Percentiles rank a stretch among this genome's conserved stretches.
Conservation (phyloP, 2,797 vertebrate species). For the Platyrinchus mystaceus region DNA sequence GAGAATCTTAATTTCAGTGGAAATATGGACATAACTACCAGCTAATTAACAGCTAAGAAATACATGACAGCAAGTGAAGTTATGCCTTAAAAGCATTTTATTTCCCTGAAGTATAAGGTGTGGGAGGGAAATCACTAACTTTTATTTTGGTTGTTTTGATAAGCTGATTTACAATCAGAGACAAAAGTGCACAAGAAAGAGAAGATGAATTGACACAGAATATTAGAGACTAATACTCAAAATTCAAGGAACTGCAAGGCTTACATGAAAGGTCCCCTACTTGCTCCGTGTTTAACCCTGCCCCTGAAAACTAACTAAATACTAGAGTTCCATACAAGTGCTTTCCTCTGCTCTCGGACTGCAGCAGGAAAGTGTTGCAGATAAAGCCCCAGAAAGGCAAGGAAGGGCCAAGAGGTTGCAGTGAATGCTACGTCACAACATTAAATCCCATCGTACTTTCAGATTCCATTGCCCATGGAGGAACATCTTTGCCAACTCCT, state of each 20-base stretch:
- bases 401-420: not conserved
- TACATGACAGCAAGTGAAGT: not conserved
- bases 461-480: not conserved
- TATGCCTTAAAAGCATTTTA: not conserved
- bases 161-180: not conserved
- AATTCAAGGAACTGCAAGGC: not conserved
- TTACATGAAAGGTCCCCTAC: not conserved
- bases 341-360: not conserved
- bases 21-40: not conserved
- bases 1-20: not conserved
- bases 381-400: not conserved
- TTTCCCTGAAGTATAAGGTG: not conserved
- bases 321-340: not conserved
- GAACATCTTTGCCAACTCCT: not conserved
- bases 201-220: not conserved
- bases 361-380: not conserved
- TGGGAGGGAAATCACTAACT: not conserved
- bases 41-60: not conserved
- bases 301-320: not conserved
- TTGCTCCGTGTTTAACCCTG: not conserved
- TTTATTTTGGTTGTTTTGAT: not conserved
- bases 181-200: not conserved
- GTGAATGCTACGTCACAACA: not conserved
- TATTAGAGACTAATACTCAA: not conserved
- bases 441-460: not conserved